Evolutionary conservation across 53 echinoderm and acorn worm genomes (phyloP).

Genomic region (Paracentrotus lividus): DNA sequence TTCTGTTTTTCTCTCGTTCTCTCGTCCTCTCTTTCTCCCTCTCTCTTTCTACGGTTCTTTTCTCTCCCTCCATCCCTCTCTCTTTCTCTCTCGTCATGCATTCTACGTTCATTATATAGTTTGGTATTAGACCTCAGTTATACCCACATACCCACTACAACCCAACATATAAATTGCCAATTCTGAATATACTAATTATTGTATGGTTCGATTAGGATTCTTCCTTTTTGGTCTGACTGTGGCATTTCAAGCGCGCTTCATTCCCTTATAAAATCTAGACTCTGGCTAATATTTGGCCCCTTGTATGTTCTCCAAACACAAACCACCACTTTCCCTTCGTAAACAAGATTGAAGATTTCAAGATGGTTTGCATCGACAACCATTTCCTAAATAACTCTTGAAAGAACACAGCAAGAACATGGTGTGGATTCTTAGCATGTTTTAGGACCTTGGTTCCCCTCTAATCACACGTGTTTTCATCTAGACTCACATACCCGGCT

Average conservation of each 20-base stretch:
- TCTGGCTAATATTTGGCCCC: constrained; percentile 22
- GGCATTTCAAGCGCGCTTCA: neutral
- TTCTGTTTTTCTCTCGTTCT: neutral
- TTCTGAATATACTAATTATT: no score
- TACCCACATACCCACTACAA: no score
- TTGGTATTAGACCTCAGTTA: no score
- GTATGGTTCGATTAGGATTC: no score
- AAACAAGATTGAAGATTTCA: neutral
- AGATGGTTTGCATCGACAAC: constrained; percentile 15
- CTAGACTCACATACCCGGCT: constrained; percentile 31
- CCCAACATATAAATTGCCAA: no score
- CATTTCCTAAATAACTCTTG: neutral
- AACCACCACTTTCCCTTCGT: constrained; percentile 29
- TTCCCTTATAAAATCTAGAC: neutral
- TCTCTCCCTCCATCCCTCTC: neutral
- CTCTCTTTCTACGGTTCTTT: neutral
- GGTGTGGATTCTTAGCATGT: constrained; percentile 50
- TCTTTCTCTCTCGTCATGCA: neutral
- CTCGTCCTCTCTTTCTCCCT: neutral
- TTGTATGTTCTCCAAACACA: constrained; percentile 8
- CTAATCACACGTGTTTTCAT: constrained; percentile 28
- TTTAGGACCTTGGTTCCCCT: neutral
- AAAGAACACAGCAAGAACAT: neutral
- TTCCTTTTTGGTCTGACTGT: no score
- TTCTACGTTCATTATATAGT: neutral